Evolutionary conservation across 2,888 invertebrate species (phyloP), one percentile per base, ranked within the genome.

Genomic region (Epistrophe eligans): DNA sequence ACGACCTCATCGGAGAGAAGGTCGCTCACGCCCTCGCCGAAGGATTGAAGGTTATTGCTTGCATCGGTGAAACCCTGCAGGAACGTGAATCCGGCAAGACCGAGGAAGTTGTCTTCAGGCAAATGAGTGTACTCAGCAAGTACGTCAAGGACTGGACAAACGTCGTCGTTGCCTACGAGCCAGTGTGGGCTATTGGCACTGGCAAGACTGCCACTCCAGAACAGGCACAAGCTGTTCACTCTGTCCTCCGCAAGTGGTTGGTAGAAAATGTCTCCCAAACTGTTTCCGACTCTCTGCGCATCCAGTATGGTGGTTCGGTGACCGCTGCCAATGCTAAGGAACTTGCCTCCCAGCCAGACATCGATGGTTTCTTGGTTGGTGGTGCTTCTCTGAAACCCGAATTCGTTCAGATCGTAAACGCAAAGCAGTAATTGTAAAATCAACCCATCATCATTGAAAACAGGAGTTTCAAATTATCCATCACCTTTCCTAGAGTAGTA

Each of bases 111-210:
- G 97, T 98, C 10, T 97, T 96, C 91, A 94, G 96, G 88, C 99
- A 99, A 94, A 96, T 97, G 66, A 95, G 97, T 91, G 98, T 98
- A 1, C 95, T 99, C 83, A 94, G 96, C 13, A 95, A 96, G 90
- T 96, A 95, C 91, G 95, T 97, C 88, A 95, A 94, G 89, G 94
- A 94, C 90, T 95, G 95, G 94, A 95, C 94, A 76, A 96, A 97
- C 89, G 97, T 99, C 35, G 99, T 99, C 6, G 93, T 99, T 73
- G 99, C 99, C 15, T 99, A 99, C 92, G 99, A 99, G 92, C 99
- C 99, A 19, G 99, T 99, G 0, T 99, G 99, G 99, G 99, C 99
- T 67, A 99, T 99, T 91, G 99, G 99, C 73, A 99, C 99, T 7
- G 99, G 99, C 84, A 98, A 98, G 94, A 99, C 98, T 19, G 99